Conservation (phyloP, 1,140 invertebrate genomes). For the Grapholita molesta region DNA sequence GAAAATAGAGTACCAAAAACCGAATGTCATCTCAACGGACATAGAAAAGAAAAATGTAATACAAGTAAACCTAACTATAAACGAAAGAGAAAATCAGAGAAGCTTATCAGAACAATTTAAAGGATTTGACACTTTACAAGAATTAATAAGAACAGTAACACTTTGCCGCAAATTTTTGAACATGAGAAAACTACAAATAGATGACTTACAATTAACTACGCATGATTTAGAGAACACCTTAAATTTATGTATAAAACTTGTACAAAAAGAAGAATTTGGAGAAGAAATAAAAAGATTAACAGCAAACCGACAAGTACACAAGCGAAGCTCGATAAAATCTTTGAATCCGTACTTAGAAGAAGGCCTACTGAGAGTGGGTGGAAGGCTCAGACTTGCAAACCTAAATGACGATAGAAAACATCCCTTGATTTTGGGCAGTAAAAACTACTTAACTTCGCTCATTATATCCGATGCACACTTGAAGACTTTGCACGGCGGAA, state of each 20-base stretch:
- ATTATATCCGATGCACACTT: slow-evolving; percentile 3
- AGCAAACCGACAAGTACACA: not conserved
- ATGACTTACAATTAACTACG: not conserved
- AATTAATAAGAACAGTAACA: slow-evolving; percentile 20
- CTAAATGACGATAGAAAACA: not conserved
- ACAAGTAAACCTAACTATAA: slow-evolving; percentile 7
- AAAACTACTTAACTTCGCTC: not conserved
- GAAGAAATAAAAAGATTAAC: slow-evolving; percentile 22
- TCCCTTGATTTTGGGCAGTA: slow-evolving; percentile 2
- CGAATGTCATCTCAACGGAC: slow-evolving; percentile 27
- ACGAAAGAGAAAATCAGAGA: not conserved
- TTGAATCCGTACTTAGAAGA: not conserved
- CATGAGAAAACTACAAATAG: not conserved
- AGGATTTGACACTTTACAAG: slow-evolving; percentile 3
- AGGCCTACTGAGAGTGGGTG: not conserved
- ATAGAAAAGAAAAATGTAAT: slow-evolving; percentile 45
- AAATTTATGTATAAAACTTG: slow-evolving; percentile 20
- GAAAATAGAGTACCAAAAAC: slow-evolving; percentile 3
- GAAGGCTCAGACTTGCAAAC: not conserved
- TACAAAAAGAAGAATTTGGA: slow-evolving; percentile 22
- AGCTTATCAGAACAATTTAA: not conserved
- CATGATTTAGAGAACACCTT: slow-evolving; percentile 23
- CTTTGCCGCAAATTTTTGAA: slow-evolving; percentile 23
- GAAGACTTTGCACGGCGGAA: slow-evolving; percentile 14
- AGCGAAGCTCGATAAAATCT: not conserved